Base-by-base conservation (phyloP, 1,140 invertebrate genomes). In the Drosophila parabipectinata region DNA sequence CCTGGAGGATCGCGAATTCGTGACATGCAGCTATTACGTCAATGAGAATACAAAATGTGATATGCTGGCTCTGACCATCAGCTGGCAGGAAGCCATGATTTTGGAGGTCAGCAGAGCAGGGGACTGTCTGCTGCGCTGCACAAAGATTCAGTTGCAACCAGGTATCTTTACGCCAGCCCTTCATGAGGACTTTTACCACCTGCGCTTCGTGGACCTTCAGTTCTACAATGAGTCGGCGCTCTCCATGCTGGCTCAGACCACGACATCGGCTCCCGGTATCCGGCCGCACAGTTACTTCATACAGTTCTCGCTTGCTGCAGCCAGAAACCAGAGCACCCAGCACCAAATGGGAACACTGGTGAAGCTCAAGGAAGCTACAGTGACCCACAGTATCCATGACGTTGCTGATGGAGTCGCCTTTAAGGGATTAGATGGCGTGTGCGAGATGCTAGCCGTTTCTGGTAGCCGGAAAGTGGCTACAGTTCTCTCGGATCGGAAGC, bases 401-500 rank as follows among this genome's bases (percentile, higher is more conserved):
- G 79, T 93, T 26, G 59, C 93, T 21, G 93, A 94, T 66, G 75
- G 82, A 26, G 92, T 90, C 39, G 92, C 91, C 39, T 94, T 92
- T 78, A 93, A 94, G 89, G 93, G 94, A 4, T 92, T 98, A 30
- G 96, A 97, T 53, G 95, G 95, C 77, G 95, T 97, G 92, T 94
- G 94, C 51, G 94, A 93, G 55, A 93, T 93, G 75, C 94, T 98
- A 71, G 95, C 97, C 5, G 97, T 98, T 0, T 98, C 97, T 63
- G 97, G 97, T 0, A 94, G 95, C 9, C 93, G 98, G 39, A 97
- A 98, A 93, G 97, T 98, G 21, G 95, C 97, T 8, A 96, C 97
- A 47, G 94, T 98, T 58, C 92, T 98, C 9, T 96, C 96, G 14
- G 95, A 96, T 80, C 96, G 94, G 75, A 93, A 93, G 63, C 94